Evolutionary conservation across 2,113 vertebrate genomes (phyloP).

Genomic region (Bufo gargarizans): DNA sequence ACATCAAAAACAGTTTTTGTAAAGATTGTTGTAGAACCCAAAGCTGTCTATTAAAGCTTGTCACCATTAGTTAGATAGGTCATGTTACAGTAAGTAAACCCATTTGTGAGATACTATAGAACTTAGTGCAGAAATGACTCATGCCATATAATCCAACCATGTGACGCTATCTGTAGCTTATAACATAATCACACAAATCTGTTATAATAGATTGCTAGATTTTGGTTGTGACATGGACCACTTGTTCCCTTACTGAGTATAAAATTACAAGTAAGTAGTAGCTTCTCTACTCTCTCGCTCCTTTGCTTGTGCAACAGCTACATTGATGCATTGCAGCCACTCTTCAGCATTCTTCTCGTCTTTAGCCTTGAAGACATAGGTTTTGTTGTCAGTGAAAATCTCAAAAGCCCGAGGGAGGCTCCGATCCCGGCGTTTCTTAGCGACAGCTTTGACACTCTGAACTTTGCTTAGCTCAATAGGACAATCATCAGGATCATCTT

Average conservation of each 20-base stretch:
- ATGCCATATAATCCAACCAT: not conserved
- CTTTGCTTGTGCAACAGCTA: slow-evolving; percentile 90
- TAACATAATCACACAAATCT: not conserved
- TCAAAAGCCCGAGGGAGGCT: slow-evolving; percentile 91
- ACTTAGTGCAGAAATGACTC: not conserved
- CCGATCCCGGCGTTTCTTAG: slow-evolving; percentile 85
- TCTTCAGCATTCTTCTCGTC: slow-evolving; percentile 87
- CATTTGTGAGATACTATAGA: too few relatives aligned
- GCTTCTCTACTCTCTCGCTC: slow-evolving; percentile 86
- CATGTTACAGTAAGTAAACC: too few relatives aligned
- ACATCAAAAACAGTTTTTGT: not conserved
- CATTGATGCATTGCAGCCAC: slow-evolving; percentile 94
- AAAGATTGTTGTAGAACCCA: not conserved
- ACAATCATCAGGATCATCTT: slow-evolving; percentile 87
- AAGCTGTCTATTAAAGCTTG: too few relatives aligned
- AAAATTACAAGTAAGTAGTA: slow-evolving; percentile 85
- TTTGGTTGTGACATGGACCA: not conserved
- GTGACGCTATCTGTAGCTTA: not conserved
- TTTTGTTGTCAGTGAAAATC: slow-evolving; percentile 92
- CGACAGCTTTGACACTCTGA: slow-evolving; percentile 90
- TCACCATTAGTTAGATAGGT: too few relatives aligned
- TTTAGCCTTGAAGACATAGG: slow-evolving; percentile 89
- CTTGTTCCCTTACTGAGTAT: not conserved
- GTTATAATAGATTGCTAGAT: not conserved
- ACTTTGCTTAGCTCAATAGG: slow-evolving; percentile 95